phyloP scores from a whole-genome alignment of 2,888 invertebrate species.

The Listrodromus nycthemerus region DNA sequence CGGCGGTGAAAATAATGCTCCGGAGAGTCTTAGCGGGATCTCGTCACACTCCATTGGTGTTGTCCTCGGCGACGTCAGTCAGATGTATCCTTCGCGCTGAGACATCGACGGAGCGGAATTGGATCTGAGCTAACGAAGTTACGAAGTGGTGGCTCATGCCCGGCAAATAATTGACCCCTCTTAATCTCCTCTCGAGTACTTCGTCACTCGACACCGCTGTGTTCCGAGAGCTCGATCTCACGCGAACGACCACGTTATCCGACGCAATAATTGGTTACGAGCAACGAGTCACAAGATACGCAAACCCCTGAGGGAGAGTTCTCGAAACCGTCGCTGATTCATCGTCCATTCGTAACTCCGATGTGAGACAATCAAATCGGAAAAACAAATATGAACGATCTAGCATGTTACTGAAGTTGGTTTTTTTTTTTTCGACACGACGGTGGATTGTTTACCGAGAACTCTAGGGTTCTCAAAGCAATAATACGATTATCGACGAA shows the following conservation, averaged over 20 bases:
- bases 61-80: constrained; percentile 33
- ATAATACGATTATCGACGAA: constrained; percentile 21
- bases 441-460: constrained; percentile 37
- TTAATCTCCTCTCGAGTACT: not conserved
- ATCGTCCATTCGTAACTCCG: constrained; percentile 60
- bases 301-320: constrained; percentile 5
- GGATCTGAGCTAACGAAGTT: constrained; percentile 15
- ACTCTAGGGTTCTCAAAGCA: not conserved
- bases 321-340: constrained; percentile 48
- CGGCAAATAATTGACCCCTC: not conserved
- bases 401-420: constrained; percentile 46
- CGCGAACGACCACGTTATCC: constrained; percentile 2
- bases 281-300: constrained; percentile 21
- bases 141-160: not conserved
- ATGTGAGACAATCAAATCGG: constrained; percentile 31
- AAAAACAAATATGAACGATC: constrained; percentile 51
- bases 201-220: not conserved
- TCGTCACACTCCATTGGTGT: constrained; percentile 52
- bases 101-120: not conserved
- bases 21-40: constrained; percentile 32
- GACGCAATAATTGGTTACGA: constrained; percentile 28
- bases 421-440: constrained; percentile 25
- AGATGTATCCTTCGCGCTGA: constrained; percentile 7
- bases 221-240: constrained; percentile 1
- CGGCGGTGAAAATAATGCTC: constrained; percentile 8